Evolutionary conservation across 2,888 invertebrate genomes (phyloP).

Genomic region (Microplitis manilae): DNA sequence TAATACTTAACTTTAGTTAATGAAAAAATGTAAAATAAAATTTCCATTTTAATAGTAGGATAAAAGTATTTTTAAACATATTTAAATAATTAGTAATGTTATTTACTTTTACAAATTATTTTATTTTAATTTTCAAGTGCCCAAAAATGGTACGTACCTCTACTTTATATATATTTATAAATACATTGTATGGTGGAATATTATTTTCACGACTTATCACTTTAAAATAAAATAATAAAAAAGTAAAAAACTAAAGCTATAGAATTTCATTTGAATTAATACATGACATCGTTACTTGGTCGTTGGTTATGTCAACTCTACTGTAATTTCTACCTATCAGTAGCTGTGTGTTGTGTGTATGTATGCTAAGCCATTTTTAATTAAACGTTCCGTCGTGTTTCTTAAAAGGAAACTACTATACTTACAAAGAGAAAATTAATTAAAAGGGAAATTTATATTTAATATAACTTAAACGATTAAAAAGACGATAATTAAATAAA

Average conservation of each 20-base stretch:
- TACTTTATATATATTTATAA: no score
- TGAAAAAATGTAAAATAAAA: no score
- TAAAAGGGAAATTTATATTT: not conserved
- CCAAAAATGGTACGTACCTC: no score
- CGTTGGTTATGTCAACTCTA: not conserved
- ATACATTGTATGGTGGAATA: no score
- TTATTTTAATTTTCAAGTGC: no score
- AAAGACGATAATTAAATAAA: not conserved
- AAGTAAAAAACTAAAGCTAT: not conserved
- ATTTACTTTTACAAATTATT: no score
- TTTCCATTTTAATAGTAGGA: no score
- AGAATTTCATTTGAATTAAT: not conserved
- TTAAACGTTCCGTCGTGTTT: not conserved
- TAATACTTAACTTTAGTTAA: no score
- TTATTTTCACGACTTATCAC: no score
- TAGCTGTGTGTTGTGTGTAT: not conserved
- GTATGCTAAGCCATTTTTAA: slow-evolving; percentile 16
- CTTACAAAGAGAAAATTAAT: slow-evolving; percentile 12
- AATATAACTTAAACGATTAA: not conserved
- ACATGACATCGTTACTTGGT: not conserved
- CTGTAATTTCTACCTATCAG: not conserved
- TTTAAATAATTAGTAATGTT: no score
- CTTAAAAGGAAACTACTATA: not conserved
- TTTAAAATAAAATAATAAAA: not conserved
- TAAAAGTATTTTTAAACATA: no score